A percentile compares a stretch with the other conserved stretches of the same genome.
Conservation (phyloP, 2,797 vertebrate species). For the Streptopelia turtur region DNA sequence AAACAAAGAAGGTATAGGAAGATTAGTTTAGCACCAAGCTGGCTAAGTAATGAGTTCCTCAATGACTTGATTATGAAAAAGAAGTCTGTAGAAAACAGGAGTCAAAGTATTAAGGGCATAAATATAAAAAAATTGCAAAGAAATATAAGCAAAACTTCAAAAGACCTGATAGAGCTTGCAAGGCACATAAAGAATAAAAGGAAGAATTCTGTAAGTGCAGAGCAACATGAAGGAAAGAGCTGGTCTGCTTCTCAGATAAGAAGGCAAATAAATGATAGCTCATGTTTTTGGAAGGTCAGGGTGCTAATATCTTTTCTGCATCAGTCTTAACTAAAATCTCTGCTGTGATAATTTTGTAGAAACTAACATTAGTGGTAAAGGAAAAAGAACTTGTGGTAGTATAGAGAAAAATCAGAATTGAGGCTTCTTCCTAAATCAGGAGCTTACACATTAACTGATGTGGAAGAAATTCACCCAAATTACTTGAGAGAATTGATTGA, state of each 20-base stretch:
- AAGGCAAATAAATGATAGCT: background rate
- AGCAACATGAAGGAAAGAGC: background rate
- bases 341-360: background rate
- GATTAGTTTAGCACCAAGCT: background rate
- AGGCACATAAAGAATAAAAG: background rate
- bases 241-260: background rate
- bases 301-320: background rate
- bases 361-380: background rate
- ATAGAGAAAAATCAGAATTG: background rate
- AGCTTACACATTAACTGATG: background rate
- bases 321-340: background rate
- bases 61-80: background rate
- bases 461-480: background rate
- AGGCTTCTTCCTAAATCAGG: background rate
- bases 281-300: background rate
- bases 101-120: background rate
- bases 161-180: background rate
- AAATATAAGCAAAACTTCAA: background rate
- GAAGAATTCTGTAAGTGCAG: background rate
- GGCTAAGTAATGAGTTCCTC: constrained; percentile 8
- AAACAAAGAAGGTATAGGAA: background rate
- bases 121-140: background rate
- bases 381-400: background rate
- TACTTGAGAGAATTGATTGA: background rate
- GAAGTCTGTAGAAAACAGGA: background rate